phyloP scores from a whole-genome alignment of 2,888 invertebrate genomes.

The Morpho helenor region DNA sequence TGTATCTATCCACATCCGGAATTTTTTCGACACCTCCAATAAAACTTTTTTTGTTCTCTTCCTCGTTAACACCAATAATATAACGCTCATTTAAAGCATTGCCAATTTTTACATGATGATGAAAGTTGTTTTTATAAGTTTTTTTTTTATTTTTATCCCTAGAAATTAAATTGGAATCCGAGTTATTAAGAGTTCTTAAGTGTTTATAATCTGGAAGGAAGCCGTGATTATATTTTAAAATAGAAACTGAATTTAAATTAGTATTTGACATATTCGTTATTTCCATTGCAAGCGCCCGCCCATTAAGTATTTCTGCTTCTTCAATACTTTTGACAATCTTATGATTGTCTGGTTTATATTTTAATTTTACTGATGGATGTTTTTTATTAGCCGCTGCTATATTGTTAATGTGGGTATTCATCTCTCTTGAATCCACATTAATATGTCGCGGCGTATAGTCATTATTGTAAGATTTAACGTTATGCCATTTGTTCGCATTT shows the following conservation, averaged over 20 bases:
- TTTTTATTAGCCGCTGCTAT: constrained; percentile 38
- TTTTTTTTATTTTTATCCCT: constrained; percentile 24
- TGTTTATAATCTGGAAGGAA: constrained; percentile 42
- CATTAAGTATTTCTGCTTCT: constrained; percentile 41
- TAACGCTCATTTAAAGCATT: constrained; percentile 61
- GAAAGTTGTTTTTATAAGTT: constrained; percentile 38
- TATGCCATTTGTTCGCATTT: constrained; percentile 60
- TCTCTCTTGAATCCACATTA: constrained; percentile 36
- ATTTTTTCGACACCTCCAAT: constrained; percentile 54
- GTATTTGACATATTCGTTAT: constrained; percentile 50
- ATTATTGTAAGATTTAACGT: constrained; percentile 57
- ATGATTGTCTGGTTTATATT: constrained; percentile 45
- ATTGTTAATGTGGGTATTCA: constrained; percentile 31
- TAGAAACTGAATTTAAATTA: constrained; percentile 43
- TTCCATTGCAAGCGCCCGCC: constrained; percentile 44
- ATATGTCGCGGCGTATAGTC: constrained; percentile 54
- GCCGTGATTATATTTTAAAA: constrained; percentile 59
- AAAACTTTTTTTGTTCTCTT: constrained; percentile 55
- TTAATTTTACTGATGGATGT: constrained; percentile 45
- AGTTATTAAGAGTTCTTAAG: constrained; percentile 24
- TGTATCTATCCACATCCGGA: constrained; percentile 59
- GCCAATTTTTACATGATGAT: constrained; percentile 61
- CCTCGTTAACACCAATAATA: constrained; percentile 46
- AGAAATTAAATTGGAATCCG: constrained; percentile 13
- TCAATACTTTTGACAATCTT: constrained; percentile 37